Evolutionary conservation across 2,888 invertebrate genomes (phyloP), one percentile per base, ranked within the genome.

Genomic region (Disparrhopalites patrizii): DNA sequence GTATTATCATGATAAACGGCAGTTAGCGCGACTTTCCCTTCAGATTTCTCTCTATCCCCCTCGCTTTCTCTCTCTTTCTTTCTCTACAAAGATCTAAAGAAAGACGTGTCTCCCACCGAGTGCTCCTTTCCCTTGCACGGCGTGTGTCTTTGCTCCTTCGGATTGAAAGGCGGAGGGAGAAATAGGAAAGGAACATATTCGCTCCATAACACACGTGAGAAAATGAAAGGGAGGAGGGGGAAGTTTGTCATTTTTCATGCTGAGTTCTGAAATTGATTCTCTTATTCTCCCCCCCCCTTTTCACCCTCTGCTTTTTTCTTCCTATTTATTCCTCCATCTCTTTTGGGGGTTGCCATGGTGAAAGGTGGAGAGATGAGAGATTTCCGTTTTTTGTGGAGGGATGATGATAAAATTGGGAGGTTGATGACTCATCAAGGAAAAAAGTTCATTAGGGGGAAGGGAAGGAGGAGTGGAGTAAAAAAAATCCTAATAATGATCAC

Each of bases 211-310:
- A 36, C 36, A 36, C 36, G 7, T 10, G 36, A 15, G 15, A 36
- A 10, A 15, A 36, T 10, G 15, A 15, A 47, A 47, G 5, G 3
- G 7, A 23, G 3, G 7, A 30, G 18, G 20, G 25, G 38, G 28
- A 58, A 43, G 30, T 57, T 57, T 58, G 43, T 58, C 58, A 58
- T 58, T 58, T 58, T 58, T 58, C 58, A 58, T 43, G 58, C 58
- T 58, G 58, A 8, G 58, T 20, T 28, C 1, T 28, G 58, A 58
- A 58, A 58, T 58, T 58, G 58, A 58, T 58, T 58, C 58, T 40
- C 25, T 58, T 43, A 28, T 27, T 20, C 30, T 30, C 28, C 27
- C 28, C 31, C 25, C 28, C 47, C 10, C n/a, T n/a, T n/a, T n/a
- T n/a, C n/a, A n/a, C n/a, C n/a, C n/a, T n/a, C n/a, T n/a, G n/a